phyloP scores from a whole-genome alignment of 2,888 invertebrate genomes.

The Cotesia congregata region DNA sequence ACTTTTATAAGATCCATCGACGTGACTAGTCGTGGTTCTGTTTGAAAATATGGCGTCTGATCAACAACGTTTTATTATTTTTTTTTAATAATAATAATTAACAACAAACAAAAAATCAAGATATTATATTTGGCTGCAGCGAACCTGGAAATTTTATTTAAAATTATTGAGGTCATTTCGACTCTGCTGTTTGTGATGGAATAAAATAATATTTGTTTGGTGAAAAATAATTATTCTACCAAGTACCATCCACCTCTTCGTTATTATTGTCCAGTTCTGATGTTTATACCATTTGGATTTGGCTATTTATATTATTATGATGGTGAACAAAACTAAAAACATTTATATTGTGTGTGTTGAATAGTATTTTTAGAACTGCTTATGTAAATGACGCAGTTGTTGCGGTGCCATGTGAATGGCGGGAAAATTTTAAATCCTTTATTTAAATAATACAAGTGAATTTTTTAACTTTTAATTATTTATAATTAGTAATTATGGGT shows the following conservation, averaged over 20 bases:
- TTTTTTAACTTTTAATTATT: neutral
- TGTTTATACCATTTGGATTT: slow-evolving; percentile 33
- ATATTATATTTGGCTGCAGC: neutral
- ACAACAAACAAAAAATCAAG: neutral
- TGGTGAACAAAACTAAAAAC: slow-evolving; percentile 51
- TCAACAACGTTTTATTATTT: neutral
- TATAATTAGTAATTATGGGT: no score
- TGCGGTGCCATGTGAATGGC: slow-evolving; percentile 49
- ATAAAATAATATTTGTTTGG: neutral
- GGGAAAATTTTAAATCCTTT: slow-evolving; percentile 33
- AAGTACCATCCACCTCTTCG: neutral
- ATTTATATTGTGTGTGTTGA: slow-evolving; percentile 40
- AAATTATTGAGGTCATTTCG: neutral
- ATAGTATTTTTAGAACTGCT: slow-evolving; percentile 64
- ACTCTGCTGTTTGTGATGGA: neutral
- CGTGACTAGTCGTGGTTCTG: slow-evolving; percentile 1
- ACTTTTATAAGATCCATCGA: slow-evolving; percentile 29
- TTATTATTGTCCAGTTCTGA: neutral
- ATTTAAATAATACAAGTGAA: slow-evolving; percentile 12
- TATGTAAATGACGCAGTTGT: slow-evolving; percentile 65
- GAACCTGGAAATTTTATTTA: neutral
- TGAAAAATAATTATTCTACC: neutral
- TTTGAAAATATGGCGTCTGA: slow-evolving; percentile 28
- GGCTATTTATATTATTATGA: slow-evolving; percentile 11
- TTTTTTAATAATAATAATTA: neutral